phyloP scores from a whole-genome alignment of 2,113 vertebrate genomes.

The Ptilonorhynchus violaceus region DNA sequence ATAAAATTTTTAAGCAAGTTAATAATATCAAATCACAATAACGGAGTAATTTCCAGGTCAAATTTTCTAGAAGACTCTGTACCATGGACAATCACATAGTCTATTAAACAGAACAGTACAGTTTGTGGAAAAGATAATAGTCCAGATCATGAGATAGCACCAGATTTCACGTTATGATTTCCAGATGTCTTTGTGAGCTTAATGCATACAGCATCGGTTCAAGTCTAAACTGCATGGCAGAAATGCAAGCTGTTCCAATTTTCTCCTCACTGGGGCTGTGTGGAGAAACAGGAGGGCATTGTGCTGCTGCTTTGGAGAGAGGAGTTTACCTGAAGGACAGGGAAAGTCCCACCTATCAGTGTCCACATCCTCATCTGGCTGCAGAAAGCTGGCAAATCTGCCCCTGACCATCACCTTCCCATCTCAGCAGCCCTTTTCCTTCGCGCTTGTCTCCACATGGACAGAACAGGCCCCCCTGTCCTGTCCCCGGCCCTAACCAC shows the following conservation, averaged over 20 bases:
- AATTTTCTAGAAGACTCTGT: not conserved
- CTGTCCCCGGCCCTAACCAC: not conserved
- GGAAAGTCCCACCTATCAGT: not conserved
- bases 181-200: slow-evolving; percentile 29
- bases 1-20: slow-evolving; percentile 15
- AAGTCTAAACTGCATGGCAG: slow-evolving; percentile 1
- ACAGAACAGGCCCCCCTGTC: not conserved
- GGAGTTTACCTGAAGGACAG: not conserved
- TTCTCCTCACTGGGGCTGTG: not conserved
- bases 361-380: not conserved
- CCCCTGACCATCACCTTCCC: not conserved
- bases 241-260: not conserved
- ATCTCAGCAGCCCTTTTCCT: not conserved
- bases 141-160: not conserved
- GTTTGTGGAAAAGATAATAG: slow-evolving; percentile 23
- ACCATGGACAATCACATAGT: not conserved
- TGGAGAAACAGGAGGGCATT: not conserved
- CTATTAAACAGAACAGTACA: not conserved
- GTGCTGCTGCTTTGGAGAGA: not conserved
- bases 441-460: accelerated
- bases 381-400: not conserved
- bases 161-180: slow-evolving; percentile 13
- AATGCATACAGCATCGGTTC: slow-evolving; percentile 19
- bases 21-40: slow-evolving; percentile 34
- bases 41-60: slow-evolving; percentile 31